Evolutionary conservation across 2,113 vertebrate species (phyloP), one percentile per base, ranked within the genome.

Genomic region (Ptilorrhoa leucosticta): DNA sequence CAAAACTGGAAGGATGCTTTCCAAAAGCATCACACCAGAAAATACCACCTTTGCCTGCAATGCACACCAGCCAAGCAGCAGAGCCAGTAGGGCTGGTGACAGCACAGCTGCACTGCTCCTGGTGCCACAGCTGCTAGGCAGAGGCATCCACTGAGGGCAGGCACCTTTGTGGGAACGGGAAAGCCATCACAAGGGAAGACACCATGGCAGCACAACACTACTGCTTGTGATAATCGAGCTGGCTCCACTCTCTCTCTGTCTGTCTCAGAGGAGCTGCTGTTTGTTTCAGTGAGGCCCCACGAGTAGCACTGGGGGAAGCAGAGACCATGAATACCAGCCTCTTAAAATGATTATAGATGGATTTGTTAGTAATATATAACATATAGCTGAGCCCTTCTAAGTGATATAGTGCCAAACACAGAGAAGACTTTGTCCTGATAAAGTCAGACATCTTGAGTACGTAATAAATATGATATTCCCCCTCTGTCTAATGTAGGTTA

Each of bases 381-480:
- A 66, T 45, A 92, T 4, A 94, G 92, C 64, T 45, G 56, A 95
- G 71, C 51, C 28, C 54, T 77, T 83, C 68, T 71, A 92, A 88
- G 86, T 93, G 92, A 92, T 83, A 51, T 6, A 97, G 76, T 66
- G 75, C 79, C 81, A 70, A 80, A 79, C 19, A 73, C 56, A 70
- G 8, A 66, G 60, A 92, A 89, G 94, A 68, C 45, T 93, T 73
- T 18, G 15, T 95, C 90, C 87, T 93, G 79, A 96, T 94, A 83
- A 91, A 93, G 60, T 75, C 93, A 96, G 87, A 94, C 90, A 76
- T 85, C 80, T 94, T 93, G 93, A 97, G 90, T 84, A 94, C 13
- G 2, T 94, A 95, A 96, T 96, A 95, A 96, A 97, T 94, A 94
- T 28, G 72, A 95, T 93, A 95, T 84, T 92, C 88, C 87, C 42